Percentiles rank a stretch among this genome's conserved stretches.
phyloP scores from a whole-genome alignment of 2,888 invertebrate genomes.

The Luperina testacea region DNA sequence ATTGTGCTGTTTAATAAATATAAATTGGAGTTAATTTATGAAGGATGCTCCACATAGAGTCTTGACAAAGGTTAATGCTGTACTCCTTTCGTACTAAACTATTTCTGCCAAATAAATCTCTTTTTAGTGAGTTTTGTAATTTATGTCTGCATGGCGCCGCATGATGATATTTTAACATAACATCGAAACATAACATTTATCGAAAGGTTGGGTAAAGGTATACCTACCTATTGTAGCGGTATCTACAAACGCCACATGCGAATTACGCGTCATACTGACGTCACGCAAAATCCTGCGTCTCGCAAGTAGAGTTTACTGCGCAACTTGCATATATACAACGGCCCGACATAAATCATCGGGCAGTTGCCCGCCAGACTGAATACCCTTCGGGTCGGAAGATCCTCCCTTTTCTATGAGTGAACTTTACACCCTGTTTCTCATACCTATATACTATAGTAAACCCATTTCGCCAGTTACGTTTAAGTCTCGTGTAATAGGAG shows the following conservation, averaged over 20 bases:
- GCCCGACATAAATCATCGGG: too few species aligned
- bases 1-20: conserved; percentile 49
- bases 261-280: too few species aligned
- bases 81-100: neutral
- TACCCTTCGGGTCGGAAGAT: too few species aligned
- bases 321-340: too few species aligned
- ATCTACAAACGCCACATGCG: too few species aligned
- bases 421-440: too few species aligned
- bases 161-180: neutral
- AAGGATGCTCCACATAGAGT: conserved; percentile 1
- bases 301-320: too few species aligned
- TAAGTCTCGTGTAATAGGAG: neutral
- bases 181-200: too few species aligned
- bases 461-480: neutral
- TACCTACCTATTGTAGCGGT: too few species aligned
- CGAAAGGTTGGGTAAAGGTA: neutral
- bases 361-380: too few species aligned
- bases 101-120: neutral
- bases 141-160: neutral
- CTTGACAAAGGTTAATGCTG: conserved; percentile 8
- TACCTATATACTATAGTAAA: neutral
- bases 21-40: conserved; percentile 43
- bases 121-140: neutral
- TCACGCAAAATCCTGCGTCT: too few species aligned
- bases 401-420: too few species aligned